Base-by-base conservation (phyloP, 2,113 vertebrate genomes). In the Ia io region DNA sequence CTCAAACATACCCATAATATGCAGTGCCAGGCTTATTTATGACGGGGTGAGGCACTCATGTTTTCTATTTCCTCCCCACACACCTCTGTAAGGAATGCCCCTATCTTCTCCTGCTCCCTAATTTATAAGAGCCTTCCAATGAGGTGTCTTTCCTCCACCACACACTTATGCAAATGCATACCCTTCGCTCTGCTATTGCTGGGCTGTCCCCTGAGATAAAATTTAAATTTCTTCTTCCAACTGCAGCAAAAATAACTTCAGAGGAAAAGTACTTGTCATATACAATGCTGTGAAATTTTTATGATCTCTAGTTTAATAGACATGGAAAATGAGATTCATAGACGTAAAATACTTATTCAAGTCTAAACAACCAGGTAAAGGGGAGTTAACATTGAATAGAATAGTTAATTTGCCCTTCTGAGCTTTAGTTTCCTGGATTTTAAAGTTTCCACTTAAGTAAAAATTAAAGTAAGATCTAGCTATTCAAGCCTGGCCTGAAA, bases 381-480 rank as follows among this genome's bases (percentile, higher is more conserved):
- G 22, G 82, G 42, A 82, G 2, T 76, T 65, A 47, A 93, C 78
- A 17, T 44, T 82, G 28, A 76, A 63, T 49, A 90, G 30, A 61
- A 85, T 28, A 25, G 22, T 53, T 89, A 76, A 71, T 84, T 82
- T 92, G 10, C 5, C 9, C 73, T 73, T 59, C n/a, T 89, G 51
- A 76, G 42, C 28, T 92, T 89, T 63, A 23, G 12, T 70, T 85
- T 88, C 59, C 65, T 85, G 80, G 53, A 47, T 37, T 89, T 5
- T 49, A 49, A 90, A 84, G n/a, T n/a, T n/a, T n/a, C n/a, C 14
- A 69, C 5, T 61, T 69, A 56, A 89, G 32, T 82, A 74, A 85
- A 94, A 96, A 51, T 87, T 77, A 69, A n/a, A n/a, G n/a, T n/a
- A n/a, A n/a, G n/a, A n/a, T n/a, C 23, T 76, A 89, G 12, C 12